Conservation (phyloP, 1,140 invertebrate genomes). For the Pseudomyrmex concolor region DNA sequence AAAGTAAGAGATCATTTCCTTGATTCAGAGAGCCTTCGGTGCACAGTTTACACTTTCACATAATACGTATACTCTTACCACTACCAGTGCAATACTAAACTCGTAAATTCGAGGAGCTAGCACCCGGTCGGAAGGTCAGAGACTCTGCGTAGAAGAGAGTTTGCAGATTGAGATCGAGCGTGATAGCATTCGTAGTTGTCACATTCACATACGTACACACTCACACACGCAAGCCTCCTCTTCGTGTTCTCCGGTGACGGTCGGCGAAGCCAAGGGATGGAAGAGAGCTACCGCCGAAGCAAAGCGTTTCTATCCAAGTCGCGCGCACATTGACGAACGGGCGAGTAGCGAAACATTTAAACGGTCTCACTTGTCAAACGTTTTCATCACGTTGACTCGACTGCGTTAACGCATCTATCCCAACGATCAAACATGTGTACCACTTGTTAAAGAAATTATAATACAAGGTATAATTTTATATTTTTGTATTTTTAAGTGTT, state of each 20-base stretch:
- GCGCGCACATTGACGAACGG: slow-evolving; percentile 16
- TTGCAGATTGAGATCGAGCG: slow-evolving; percentile 58
- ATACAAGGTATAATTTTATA: too few species aligned
- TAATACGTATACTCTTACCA: slow-evolving; percentile 17
- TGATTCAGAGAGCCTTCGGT: slow-evolving; percentile 65
- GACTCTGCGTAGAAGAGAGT: slow-evolving; percentile 49
- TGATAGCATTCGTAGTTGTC: slow-evolving; percentile 48
- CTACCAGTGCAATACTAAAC: slow-evolving; percentile 50
- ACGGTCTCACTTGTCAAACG: slow-evolving; percentile 1
- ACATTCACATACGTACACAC: slow-evolving; percentile 30
- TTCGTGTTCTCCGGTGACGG: slow-evolving; percentile 33
- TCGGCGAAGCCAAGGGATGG: background rate
- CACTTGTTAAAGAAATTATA: too few species aligned
- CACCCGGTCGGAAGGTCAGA: slow-evolving; percentile 31
- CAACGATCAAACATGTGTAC: too few species aligned
- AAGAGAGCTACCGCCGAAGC: slow-evolving; percentile 25
- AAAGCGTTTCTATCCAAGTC: slow-evolving; percentile 27
- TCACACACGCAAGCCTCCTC: slow-evolving; percentile 13
- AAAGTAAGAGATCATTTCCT: slow-evolving; percentile 57
- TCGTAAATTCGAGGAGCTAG: slow-evolving; percentile 33
- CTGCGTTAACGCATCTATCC: background rate
- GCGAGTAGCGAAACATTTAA: background rate
- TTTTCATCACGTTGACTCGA: background rate
- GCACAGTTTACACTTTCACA: slow-evolving; percentile 55
- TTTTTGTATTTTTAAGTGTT: too few species aligned